Percentiles rank a stretch among this genome's conserved stretches.
Evolutionary conservation across 2,113 vertebrate genomes (phyloP).

Genomic region (Pogona vitticeps): DNA sequence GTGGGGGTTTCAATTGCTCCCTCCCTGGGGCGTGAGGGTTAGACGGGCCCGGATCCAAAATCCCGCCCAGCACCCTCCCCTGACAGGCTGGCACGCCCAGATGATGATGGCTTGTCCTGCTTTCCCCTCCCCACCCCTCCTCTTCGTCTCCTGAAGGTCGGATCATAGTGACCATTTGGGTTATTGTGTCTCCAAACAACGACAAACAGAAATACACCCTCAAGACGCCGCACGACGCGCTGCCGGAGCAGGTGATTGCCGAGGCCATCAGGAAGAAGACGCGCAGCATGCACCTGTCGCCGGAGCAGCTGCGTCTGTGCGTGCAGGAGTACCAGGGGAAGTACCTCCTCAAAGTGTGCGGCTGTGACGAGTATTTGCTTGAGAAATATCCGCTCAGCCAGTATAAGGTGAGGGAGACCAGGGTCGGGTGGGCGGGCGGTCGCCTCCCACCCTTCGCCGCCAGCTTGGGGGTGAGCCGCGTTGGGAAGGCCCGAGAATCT

Average conservation of each 20-base stretch:
- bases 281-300: conserved; percentile 80
- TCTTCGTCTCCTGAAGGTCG: conserved; percentile 69
- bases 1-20: no score
- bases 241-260: conserved; percentile 81
- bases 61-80: neutral
- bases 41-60: no score
- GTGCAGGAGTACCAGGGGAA: conserved; percentile 84
- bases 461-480: neutral
- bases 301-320: conserved; percentile 81
- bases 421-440: no score
- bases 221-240: conserved; percentile 77
- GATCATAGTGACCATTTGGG: conserved; percentile 83
- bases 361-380: conserved; percentile 83
- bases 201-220: conserved; percentile 85
- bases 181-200: conserved; percentile 82
- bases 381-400: conserved; percentile 83
- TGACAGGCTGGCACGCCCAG: neutral
- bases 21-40: no score
- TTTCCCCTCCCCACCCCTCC: conserved; percentile 1
- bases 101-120: conserved; percentile 17
- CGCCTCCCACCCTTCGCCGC: no score
- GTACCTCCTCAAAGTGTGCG: conserved; percentile 83
- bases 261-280: conserved; percentile 84
- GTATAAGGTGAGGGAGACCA: conserved; percentile 75
- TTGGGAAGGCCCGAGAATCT: no score